Base-by-base conservation (phyloP, 2,797 vertebrate genomes). In the Botia kubotai region DNA sequence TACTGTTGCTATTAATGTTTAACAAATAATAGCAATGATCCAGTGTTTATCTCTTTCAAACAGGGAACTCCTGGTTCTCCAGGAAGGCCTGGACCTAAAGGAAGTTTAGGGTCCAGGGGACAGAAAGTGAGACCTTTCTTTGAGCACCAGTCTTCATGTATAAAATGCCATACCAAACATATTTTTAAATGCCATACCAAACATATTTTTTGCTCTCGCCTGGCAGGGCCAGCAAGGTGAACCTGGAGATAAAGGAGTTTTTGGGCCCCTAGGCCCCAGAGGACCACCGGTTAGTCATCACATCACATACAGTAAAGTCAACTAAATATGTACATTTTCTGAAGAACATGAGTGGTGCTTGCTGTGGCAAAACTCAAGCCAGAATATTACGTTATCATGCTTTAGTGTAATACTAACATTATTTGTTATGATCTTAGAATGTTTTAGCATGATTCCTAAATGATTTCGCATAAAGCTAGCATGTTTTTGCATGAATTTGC, bases 211-310 rank as follows among this genome's bases (percentile, higher is more conserved):
- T 75, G 3, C 58, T 23, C 46, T 46, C 68, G 19, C 43, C 7
- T 57, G 81, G 16, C 75, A 97, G 96, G 95, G 96, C 60, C 94
- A 96, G 81, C 82, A 86, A 72, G 96, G 96, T 85, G 93, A 93
- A 16, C 17, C 74, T 4, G 96, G 96, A 68, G 83, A n/a, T 8
- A 88, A 86, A 72, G 96, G 96, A 1, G 39, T 3, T 0, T 4
- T 0, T 6, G 95, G 96, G 80, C 62, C 83, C 1, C 29, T 8
- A 76, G 97, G 96, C 65, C 48, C 72, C 10, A 91, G 93, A 89
- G 96, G 97, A 46, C 66, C 87, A 39, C 88, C 91, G 79, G 96
- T 97, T 81, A 91, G 94, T 85, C 36, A 46, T 26, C 26, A 19
- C 17, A 53, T 13, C 17, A 67, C 4, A 2, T 5, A 13, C 33